A percentile compares a stretch with the other conserved stretches of the same genome.
These are phyloP conservation scores for Cheilosia soror DNA, from an alignment of 2,888 invertebrate genomes.

Conservation along the genomic window DNA sequence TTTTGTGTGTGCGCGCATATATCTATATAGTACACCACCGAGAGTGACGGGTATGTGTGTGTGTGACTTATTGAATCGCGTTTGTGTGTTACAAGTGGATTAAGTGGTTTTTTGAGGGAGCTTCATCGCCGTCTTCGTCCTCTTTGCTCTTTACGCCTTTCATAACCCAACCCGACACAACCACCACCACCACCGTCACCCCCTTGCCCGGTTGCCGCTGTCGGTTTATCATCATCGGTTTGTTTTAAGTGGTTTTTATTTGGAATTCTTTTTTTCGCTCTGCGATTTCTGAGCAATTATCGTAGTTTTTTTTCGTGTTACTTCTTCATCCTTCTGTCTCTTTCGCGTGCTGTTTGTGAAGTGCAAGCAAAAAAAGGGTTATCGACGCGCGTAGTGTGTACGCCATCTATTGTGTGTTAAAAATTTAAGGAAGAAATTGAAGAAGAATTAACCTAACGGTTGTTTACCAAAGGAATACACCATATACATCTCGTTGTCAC, in stretches of 20 bases:
- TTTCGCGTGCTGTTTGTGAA: slow-evolving; percentile 39
- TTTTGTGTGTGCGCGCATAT: slow-evolving; percentile 39
- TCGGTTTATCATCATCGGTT: slow-evolving; percentile 65
- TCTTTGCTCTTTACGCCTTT: slow-evolving; percentile 37
- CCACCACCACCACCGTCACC: slow-evolving; percentile 1
- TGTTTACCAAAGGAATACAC: slow-evolving; percentile 10
- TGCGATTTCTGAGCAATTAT: slow-evolving; percentile 71
- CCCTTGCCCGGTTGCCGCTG: not conserved
- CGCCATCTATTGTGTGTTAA: slow-evolving; percentile 14
- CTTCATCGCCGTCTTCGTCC: slow-evolving; percentile 61
- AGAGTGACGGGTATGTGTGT: slow-evolving; percentile 22
- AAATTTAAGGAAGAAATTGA: slow-evolving; percentile 18
- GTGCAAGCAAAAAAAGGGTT: slow-evolving; percentile 65
- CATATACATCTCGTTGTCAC: not conserved
- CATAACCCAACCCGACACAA: slow-evolving; percentile 20
- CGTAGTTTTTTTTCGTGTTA: slow-evolving; percentile 21
- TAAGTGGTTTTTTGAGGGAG: slow-evolving; percentile 74
- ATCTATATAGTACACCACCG: not conserved
- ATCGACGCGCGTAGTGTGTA: slow-evolving; percentile 56
- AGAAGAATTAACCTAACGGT: slow-evolving; percentile 32
- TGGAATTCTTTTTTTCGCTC: slow-evolving; percentile 41
- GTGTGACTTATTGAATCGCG: slow-evolving; percentile 75
- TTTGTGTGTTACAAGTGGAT: slow-evolving; percentile 75
- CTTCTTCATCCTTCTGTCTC: slow-evolving; percentile 1
- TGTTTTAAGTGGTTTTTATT: slow-evolving; percentile 72